Percentiles rank a stretch among this genome's conserved stretches.
These are phyloP conservation scores for Hetaerina americana DNA, from an alignment of 1,140 invertebrate genomes.

Conservation along the genomic window DNA sequence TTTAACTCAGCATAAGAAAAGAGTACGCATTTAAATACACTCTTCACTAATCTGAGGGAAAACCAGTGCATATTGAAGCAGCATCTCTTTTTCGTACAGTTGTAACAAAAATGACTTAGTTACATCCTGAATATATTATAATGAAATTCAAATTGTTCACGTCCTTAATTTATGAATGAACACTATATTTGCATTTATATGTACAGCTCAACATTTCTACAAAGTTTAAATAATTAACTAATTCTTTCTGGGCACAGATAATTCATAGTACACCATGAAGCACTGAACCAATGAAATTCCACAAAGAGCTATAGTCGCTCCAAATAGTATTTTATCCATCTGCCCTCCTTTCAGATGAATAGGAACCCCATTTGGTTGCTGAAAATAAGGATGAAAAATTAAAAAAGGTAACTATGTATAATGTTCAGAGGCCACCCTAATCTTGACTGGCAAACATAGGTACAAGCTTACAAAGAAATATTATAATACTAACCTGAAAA, in stretches of 20 bases:
- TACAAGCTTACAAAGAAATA: background rate
- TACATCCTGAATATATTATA: too few relatives aligned
- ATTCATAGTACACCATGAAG: constrained; percentile 24
- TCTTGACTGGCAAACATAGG: background rate
- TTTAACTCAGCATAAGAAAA: too few relatives aligned
- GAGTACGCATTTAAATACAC: too few relatives aligned
- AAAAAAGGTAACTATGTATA: background rate
- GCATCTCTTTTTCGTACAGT: too few relatives aligned
- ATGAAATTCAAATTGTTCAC: too few relatives aligned
- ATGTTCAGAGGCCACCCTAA: background rate
- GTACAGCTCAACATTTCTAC: too few relatives aligned
- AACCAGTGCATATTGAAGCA: too few relatives aligned
- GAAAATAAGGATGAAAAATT: constrained; percentile 10
- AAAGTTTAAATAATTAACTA: too few relatives aligned
- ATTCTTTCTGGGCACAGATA: constrained; percentile 19
- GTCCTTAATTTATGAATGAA: too few relatives aligned
- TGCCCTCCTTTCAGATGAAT: constrained; percentile 33
- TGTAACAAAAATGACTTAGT: too few relatives aligned
- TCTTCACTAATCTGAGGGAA: too few relatives aligned
- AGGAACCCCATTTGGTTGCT: constrained; percentile 31
- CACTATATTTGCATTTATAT: too few relatives aligned
- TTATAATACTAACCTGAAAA: background rate
- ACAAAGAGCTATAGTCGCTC: constrained; percentile 26
- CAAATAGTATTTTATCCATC: constrained; percentile 31
- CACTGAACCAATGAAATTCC: constrained; percentile 23